These are phyloP conservation scores for Hedychridium roseum DNA, from an alignment of 2,888 invertebrate genomes.

Conservation along the genomic window DNA sequence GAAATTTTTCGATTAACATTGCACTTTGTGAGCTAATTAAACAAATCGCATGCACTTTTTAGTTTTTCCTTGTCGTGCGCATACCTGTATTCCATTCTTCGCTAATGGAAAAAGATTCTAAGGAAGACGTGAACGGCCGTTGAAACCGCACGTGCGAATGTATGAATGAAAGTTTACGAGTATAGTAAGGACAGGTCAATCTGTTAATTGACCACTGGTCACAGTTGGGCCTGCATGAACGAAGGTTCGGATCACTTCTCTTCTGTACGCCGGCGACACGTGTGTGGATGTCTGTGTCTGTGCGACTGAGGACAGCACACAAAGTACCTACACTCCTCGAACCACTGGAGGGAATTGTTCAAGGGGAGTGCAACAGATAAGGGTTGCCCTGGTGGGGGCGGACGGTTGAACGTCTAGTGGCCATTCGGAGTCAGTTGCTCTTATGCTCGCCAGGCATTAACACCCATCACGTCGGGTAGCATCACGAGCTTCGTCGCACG, in stretches of 20 bases:
- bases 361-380: slow-evolving; percentile 54
- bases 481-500: too few relatives aligned
- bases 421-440: slow-evolving; percentile 59
- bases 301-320: too few relatives aligned
- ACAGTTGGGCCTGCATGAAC: slow-evolving; percentile 31
- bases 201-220: slow-evolving; percentile 52
- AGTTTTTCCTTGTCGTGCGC: too few relatives aligned
- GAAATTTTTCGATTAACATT: too few relatives aligned
- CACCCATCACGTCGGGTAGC: slow-evolving; percentile 34
- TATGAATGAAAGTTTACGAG: slow-evolving; percentile 55
- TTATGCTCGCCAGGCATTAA: slow-evolving; percentile 57
- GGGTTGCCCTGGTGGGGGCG: slow-evolving; percentile 52
- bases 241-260: slow-evolving; percentile 38
- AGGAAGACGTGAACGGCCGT: slow-evolving; percentile 15
- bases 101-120: too few relatives aligned
- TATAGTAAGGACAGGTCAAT: slow-evolving; percentile 56
- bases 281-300: neutral
- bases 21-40: too few relatives aligned
- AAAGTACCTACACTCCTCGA: slow-evolving; percentile 10
- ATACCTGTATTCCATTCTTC: too few relatives aligned
- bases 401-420: slow-evolving; percentile 52
- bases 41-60: too few relatives aligned
- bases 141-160: slow-evolving; percentile 40
- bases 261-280: slow-evolving; percentile 12
- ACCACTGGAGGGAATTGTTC: slow-evolving; percentile 39